Conservation (phyloP, 2,113 vertebrate species). For the Heterochromis multidens region DNA sequence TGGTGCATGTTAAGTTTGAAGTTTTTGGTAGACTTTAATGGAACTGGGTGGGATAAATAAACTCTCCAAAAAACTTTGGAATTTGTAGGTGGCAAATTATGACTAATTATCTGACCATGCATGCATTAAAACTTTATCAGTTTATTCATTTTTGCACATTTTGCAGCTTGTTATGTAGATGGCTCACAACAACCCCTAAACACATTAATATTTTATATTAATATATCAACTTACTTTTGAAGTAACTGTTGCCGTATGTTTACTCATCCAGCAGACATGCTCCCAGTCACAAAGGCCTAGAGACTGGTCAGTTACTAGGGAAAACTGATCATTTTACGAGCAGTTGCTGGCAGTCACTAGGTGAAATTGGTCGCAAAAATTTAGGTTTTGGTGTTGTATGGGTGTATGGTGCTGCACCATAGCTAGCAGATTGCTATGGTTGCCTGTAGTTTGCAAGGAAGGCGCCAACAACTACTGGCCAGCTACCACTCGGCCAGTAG, state of each 20-base stretch:
- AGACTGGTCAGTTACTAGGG: background rate
- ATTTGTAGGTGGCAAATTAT: background rate
- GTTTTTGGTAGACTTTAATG: no score
- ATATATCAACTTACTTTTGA: background rate
- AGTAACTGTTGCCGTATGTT: background rate
- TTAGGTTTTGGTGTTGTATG: no score
- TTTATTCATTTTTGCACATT: background rate
- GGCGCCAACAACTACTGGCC: accelerated
- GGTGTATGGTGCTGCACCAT: background rate
- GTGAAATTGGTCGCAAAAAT: background rate
- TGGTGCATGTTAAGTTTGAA: accelerated
- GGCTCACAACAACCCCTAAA: background rate
- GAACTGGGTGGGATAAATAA: background rate
- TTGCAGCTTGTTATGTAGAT: background rate
- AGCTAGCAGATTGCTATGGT: no score
- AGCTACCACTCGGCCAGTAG: background rate
- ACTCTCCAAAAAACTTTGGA: background rate
- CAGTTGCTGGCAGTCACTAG: background rate
- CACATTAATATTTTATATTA: background rate
- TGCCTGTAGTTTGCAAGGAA: background rate
- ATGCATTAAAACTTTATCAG: no score
- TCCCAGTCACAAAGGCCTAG: background rate
- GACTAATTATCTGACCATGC: background rate
- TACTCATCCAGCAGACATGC: background rate
- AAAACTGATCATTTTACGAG: background rate